Evolutionary conservation across 2,888 invertebrate genomes (phyloP).

Genomic region (Dysmachus trigonus): DNA sequence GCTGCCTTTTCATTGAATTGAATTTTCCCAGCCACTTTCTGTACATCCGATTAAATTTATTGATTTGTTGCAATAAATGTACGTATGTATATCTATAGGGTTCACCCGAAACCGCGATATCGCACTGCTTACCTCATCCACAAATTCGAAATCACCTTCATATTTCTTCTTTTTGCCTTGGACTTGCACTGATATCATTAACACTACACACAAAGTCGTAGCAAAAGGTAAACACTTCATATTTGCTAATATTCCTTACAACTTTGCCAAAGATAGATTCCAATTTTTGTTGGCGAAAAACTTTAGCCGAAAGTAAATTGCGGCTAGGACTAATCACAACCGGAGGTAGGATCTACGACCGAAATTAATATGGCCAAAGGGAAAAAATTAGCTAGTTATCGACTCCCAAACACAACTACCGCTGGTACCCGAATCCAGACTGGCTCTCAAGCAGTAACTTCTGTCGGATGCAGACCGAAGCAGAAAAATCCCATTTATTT

Average conservation of each 20-base stretch:
- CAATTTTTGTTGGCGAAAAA: background rate
- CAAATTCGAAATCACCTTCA: constrained; percentile 81
- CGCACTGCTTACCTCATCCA: constrained; percentile 73
- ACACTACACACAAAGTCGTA: constrained; percentile 60
- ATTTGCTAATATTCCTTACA: constrained; percentile 32
- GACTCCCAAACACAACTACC: constrained; percentile 21
- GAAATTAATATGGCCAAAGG: constrained; percentile 12
- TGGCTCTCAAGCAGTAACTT: constrained; percentile 17
- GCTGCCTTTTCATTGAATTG: background rate
- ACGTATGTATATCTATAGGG: background rate
- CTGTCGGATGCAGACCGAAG: background rate
- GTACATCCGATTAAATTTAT: constrained; percentile 38
- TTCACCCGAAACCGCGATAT: background rate
- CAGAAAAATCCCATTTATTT: constrained; percentile 37
- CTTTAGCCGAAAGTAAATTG: background rate
- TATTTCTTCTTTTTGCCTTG: constrained; percentile 74
- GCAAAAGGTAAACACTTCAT: constrained; percentile 62
- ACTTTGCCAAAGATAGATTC: background rate
- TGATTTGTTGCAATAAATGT: constrained; percentile 17
- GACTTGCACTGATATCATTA: constrained; percentile 60
- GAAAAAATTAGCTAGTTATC: constrained; percentile 2
- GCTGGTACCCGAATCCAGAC: constrained; percentile 21
- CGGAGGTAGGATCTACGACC: background rate
- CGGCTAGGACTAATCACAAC: constrained; percentile 4
- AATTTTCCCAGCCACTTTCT: constrained; percentile 3